phyloP scores from a whole-genome alignment of 2,888 invertebrate genomes.

The Siphlonurus alternatus region DNA sequence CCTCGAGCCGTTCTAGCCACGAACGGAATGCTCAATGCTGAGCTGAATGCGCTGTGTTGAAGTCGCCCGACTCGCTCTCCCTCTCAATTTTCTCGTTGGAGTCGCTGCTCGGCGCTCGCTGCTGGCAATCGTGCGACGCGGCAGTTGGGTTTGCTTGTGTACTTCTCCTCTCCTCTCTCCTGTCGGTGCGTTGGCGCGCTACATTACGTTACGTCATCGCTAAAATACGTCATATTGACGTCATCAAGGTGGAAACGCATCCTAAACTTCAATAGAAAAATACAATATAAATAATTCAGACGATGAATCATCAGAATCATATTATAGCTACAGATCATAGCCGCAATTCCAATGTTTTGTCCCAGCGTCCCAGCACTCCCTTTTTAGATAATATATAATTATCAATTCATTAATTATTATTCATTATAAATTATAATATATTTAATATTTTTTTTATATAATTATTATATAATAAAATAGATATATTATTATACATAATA shows the following conservation, averaged over 20 bases:
- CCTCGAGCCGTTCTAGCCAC: constrained; percentile 16
- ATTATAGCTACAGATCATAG: too few species aligned
- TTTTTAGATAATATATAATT: too few species aligned
- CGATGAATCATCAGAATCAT: too few species aligned
- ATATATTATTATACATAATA: too few species aligned
- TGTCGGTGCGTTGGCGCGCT: neutral
- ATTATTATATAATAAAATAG: too few species aligned
- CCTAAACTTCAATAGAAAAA: neutral
- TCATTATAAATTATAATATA: too few species aligned
- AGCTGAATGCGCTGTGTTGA: neutral
- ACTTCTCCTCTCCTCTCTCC: neutral
- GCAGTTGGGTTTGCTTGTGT: too few species aligned
- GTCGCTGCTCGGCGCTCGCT: neutral
- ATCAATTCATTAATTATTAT: too few species aligned
- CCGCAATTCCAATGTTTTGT: too few species aligned
- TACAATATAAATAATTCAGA: neutral
- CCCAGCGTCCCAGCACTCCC: too few species aligned
- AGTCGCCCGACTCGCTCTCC: neutral
- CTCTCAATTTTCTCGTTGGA: neutral
- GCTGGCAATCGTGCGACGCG: neutral
- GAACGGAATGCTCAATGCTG: constrained; percentile 27
- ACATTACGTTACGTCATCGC: neutral
- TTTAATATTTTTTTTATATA: too few species aligned
- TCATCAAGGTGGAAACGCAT: neutral
- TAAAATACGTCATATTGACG: neutral